phyloP scores from a whole-genome alignment of 2,113 vertebrate genomes.

The Brachyistius frenatus region DNA sequence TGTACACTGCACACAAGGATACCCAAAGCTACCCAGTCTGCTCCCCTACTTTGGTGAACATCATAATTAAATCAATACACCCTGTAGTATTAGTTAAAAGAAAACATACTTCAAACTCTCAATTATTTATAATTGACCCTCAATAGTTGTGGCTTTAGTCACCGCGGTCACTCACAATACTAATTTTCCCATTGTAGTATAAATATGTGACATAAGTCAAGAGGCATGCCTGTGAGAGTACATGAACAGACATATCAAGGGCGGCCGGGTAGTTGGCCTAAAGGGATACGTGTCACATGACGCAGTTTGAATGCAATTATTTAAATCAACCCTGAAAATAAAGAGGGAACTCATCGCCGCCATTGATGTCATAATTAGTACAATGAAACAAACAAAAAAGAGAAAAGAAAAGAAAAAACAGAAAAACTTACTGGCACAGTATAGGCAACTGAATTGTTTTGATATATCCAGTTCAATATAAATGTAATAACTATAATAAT shows the following conservation, averaged over 20 bases:
- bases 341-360: not conserved
- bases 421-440: too few relatives aligned
- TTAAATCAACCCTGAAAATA: constrained; percentile 6
- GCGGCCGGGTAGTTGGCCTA: constrained; percentile 7
- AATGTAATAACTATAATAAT: not conserved
- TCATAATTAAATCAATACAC: not conserved
- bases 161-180: not conserved
- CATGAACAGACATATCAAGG: constrained; percentile 32
- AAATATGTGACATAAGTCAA: constrained; percentile 17
- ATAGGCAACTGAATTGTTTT: too few relatives aligned
- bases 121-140: not conserved
- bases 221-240: constrained; percentile 4
- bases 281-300: constrained; percentile 26
- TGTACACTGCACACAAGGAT: not conserved
- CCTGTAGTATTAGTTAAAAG: not conserved
- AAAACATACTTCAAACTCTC: too few relatives aligned
- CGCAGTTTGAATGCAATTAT: constrained; percentile 48
- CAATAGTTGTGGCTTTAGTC: not conserved
- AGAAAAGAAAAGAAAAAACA: too few relatives aligned
- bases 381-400: not conserved
- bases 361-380: constrained; percentile 8
- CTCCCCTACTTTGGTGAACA: not conserved
- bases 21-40: not conserved
- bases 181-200: constrained; percentile 17
- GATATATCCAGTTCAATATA: too few relatives aligned